A percentile compares a stretch with the other conserved stretches of the same genome.
Evolutionary conservation across 2,888 invertebrate species (phyloP).

Genomic region (Anaspis maculata): DNA sequence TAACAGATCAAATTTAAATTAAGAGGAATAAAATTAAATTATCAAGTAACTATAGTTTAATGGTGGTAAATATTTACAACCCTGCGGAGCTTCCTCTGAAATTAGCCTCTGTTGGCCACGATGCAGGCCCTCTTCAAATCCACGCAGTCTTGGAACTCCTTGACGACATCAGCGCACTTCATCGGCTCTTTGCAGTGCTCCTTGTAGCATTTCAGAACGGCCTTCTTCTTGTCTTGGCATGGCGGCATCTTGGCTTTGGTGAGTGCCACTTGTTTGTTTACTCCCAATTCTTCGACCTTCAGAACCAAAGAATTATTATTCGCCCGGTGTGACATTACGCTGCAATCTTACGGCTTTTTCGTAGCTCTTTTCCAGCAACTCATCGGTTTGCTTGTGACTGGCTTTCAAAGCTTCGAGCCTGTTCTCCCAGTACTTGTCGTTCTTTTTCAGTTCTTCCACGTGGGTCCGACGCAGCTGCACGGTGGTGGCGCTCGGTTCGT

Average conservation of each 20-base stretch:
- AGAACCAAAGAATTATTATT: too few relatives aligned
- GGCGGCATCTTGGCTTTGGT: slow-evolving; percentile 35
- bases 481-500: slow-evolving; percentile 38
- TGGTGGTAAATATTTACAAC: too few relatives aligned
- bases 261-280: slow-evolving; percentile 1
- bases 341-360: slow-evolving; percentile 47
- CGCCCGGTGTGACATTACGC: too few relatives aligned
- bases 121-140: slow-evolving; percentile 45
- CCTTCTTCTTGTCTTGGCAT: slow-evolving; percentile 48
- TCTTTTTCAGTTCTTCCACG: slow-evolving; percentile 49
- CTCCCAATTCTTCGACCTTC: slow-evolving; percentile 28
- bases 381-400: slow-evolving; percentile 48
- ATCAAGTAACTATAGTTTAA: too few relatives aligned
- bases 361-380: slow-evolving; percentile 50
- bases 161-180: slow-evolving; percentile 51
- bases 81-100: too few relatives aligned
- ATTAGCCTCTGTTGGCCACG: slow-evolving; percentile 23
- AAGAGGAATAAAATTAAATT: too few relatives aligned
- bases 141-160: slow-evolving; percentile 54
- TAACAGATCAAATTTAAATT: too few relatives aligned
- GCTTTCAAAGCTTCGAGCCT: slow-evolving; percentile 48
- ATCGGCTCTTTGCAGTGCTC: slow-evolving; percentile 51
- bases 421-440: slow-evolving; percentile 53
- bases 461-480: slow-evolving; percentile 47
- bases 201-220: slow-evolving; percentile 53